Conservation (phyloP, 1,140 invertebrate genomes). For the Diprion similis region DNA sequence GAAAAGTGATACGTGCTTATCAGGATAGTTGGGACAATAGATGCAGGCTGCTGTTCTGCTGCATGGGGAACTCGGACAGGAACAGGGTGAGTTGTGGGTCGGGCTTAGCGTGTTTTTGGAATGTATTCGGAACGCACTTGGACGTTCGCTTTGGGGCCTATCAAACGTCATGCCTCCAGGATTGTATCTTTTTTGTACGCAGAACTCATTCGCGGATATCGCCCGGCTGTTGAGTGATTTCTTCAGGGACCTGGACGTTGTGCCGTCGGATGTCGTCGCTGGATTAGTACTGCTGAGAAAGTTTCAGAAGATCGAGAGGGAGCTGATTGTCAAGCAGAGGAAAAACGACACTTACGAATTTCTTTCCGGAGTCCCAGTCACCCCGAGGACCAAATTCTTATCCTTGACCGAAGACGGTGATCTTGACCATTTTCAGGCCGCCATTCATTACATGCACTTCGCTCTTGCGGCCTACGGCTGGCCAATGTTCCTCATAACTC, state of each 20-base stretch:
- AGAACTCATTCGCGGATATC: conserved; percentile 88
- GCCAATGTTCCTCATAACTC: conserved; percentile 85
- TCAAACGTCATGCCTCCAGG: neutral
- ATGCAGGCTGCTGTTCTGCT: conserved; percentile 86
- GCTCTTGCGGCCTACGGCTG: conserved; percentile 90
- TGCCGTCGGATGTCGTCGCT: conserved; percentile 89
- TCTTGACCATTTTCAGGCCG: conserved; percentile 75
- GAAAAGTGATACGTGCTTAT: conserved; percentile 88
- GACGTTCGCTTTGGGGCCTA: too few species aligned
- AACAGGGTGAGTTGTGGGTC: conserved; percentile 66
- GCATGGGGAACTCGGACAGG: conserved; percentile 80
- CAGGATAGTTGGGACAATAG: conserved; percentile 91
- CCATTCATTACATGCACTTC: conserved; percentile 88
- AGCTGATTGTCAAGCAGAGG: conserved; percentile 78
- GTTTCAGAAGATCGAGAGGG: conserved; percentile 82
- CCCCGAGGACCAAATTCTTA: conserved; percentile 83
- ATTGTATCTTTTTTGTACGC: conserved; percentile 38
- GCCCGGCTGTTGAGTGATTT: conserved; percentile 87
- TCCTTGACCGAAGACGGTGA: conserved; percentile 81
- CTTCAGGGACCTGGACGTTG: conserved; percentile 90
- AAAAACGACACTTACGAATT: conserved; percentile 91
- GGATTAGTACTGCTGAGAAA: conserved; percentile 83
- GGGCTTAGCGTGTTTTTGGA: too few species aligned
- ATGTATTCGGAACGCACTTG: too few species aligned
- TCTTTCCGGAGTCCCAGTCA: conserved; percentile 86